Evolutionary conservation across 2,797 vertebrate genomes (phyloP).

Genomic region (Sylvia borin): DNA sequence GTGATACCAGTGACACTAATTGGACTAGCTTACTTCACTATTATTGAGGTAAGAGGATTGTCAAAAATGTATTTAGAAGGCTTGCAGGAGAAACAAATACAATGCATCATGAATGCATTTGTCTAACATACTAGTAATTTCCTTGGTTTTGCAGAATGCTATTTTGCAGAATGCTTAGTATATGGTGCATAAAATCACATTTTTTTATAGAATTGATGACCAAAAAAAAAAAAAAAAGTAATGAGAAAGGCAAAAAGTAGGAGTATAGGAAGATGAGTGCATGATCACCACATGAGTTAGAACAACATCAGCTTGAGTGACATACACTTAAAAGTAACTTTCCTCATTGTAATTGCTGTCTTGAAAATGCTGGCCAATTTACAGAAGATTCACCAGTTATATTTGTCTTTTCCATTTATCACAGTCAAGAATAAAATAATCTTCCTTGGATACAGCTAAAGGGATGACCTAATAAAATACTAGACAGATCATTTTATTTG

Average conservation of each 20-base stretch:
- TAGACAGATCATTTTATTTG: background rate
- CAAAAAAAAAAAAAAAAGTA: background rate
- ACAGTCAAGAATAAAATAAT: background rate
- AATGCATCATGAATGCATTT: background rate
- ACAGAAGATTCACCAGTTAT: background rate
- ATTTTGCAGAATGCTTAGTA: too few relatives aligned
- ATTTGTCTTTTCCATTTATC: slow-evolving; percentile 14
- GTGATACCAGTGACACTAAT: slow-evolving; percentile 60
- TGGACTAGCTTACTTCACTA: slow-evolving; percentile 49
- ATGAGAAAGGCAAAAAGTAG: background rate
- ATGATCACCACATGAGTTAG: background rate
- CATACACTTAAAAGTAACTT: background rate
- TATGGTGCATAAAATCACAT: slow-evolving; percentile 53
- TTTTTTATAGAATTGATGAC: background rate
- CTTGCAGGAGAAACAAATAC: slow-evolving; percentile 12
- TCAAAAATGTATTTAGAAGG: slow-evolving; percentile 29
- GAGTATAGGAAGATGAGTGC: background rate
- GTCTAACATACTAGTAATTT: background rate
- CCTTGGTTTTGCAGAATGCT: background rate
- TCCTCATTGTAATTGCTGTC: background rate
- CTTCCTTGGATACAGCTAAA: background rate
- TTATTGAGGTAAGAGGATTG: slow-evolving; percentile 21
- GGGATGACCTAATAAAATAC: background rate
- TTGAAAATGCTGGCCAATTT: background rate
- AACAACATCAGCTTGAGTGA: background rate